Percentiles rank a stretch among this genome's conserved stretches.
phyloP scores from a whole-genome alignment of 2,113 vertebrate genomes.

The Platycercus adscitus region DNA sequence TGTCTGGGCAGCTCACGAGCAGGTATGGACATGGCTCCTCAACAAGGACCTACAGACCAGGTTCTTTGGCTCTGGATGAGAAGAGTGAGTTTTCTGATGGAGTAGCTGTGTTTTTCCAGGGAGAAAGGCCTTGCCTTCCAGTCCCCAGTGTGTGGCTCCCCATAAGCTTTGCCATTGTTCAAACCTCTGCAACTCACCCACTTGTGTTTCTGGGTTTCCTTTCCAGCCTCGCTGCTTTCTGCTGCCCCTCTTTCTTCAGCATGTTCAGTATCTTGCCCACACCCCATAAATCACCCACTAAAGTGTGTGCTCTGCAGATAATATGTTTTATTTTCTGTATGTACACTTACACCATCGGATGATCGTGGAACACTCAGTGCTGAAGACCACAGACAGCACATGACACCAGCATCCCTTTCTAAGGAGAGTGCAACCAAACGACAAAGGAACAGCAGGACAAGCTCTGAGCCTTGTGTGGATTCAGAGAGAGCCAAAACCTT shows the following conservation, averaged over 20 bases:
- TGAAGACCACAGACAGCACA: background rate
- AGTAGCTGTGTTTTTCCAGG: background rate
- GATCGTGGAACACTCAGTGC: background rate
- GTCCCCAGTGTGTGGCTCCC: accelerated
- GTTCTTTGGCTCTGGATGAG: background rate
- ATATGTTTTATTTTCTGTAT: conserved; percentile 21
- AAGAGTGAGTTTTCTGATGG: accelerated
- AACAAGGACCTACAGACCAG: accelerated
- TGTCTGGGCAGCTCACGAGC: background rate
- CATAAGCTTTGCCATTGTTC: background rate
- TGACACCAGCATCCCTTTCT: background rate
- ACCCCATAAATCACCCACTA: accelerated
- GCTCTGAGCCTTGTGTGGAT: background rate
- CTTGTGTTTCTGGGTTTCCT: background rate
- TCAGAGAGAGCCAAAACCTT: background rate
- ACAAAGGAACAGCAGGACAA: background rate
- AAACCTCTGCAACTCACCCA: accelerated
- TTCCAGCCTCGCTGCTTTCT: accelerated
- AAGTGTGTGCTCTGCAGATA: accelerated
- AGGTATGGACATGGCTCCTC: background rate
- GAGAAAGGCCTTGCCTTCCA: background rate
- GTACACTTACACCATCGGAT: background rate
- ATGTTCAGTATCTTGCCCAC: accelerated
- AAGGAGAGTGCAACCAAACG: background rate
- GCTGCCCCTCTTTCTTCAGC: background rate